These are phyloP conservation scores for Neodiprion pinetum DNA, from an alignment of 1,140 invertebrate species.

Conservation along the genomic window DNA sequence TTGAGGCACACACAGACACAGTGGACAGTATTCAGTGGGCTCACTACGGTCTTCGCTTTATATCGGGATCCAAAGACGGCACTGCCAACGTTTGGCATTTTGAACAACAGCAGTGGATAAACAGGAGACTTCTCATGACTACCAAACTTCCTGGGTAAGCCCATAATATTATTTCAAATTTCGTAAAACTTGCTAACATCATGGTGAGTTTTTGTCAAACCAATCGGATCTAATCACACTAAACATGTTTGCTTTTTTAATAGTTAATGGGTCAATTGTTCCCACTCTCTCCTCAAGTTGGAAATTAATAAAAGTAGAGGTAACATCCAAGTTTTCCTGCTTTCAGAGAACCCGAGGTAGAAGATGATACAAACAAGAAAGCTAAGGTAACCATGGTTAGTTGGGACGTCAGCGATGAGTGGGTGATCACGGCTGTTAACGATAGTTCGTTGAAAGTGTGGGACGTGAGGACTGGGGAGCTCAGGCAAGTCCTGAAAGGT, in stretches of 20 bases:
- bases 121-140: conserved; percentile 77
- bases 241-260: not conserved
- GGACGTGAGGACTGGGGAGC: conserved; percentile 73
- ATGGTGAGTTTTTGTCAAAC: conserved; percentile 8
- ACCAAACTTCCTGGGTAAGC: conserved; percentile 71
- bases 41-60: conserved; percentile 82
- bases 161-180: conserved; percentile 15
- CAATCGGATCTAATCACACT: not conserved
- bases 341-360: conserved; percentile 62
- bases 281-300: too few species aligned
- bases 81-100: conserved; percentile 94
- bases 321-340: conserved; percentile 17
- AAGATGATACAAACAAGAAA: conserved; percentile 71
- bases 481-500: conserved; percentile 75
- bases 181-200: not conserved
- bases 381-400: conserved; percentile 94
- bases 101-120: conserved; percentile 88
- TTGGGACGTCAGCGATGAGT: conserved; percentile 89
- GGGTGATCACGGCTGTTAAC: conserved; percentile 89
- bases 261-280: not conserved
- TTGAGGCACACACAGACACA: conserved; percentile 89
- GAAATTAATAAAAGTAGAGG: too few species aligned
- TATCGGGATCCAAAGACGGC: conserved; percentile 97
- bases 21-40: conserved; percentile 98
- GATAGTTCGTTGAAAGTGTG: conserved; percentile 89